Evolutionary conservation across 2,797 vertebrate genomes (phyloP).

Genomic region (Phaenicophaeus curvirostris): DNA sequence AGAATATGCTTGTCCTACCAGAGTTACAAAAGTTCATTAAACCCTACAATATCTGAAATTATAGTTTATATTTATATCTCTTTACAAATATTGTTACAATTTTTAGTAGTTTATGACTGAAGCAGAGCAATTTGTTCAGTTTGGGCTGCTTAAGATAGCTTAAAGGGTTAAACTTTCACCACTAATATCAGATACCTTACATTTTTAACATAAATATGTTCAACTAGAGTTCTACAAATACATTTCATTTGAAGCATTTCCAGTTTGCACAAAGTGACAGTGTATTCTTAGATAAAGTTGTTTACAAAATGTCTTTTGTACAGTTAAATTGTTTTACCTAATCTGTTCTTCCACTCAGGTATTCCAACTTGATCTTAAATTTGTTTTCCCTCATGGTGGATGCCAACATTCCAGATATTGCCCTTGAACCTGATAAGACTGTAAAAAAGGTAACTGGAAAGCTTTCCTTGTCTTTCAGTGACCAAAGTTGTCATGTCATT

Average conservation of each 20-base stretch:
- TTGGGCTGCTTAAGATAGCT: not conserved
- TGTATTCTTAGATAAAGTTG: not conserved
- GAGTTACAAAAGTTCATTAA: not conserved
- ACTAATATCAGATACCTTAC: not conserved
- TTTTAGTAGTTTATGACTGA: not conserved
- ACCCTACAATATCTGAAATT: not conserved
- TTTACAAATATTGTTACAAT: not conserved
- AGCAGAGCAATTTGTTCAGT: not conserved
- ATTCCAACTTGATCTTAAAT: constrained; percentile 98
- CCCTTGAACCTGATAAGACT: constrained; percentile 97
- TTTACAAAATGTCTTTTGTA: not conserved
- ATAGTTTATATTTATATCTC: not conserved
- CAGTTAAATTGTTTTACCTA: not conserved
- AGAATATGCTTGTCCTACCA: not conserved
- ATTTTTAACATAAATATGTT: not conserved
- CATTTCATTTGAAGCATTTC: not conserved
- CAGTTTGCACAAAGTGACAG: not conserved
- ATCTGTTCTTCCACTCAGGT: constrained; percentile 79
- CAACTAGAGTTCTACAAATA: not conserved
- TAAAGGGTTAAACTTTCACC: not conserved
- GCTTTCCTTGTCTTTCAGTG: not conserved
- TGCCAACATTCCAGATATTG: constrained; percentile 98
- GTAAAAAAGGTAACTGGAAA: constrained; percentile 89
- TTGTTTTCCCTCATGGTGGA: constrained; percentile 99
- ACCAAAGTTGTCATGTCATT: not conserved